Evolutionary conservation across 2,797 vertebrate species (phyloP), one percentile per base, ranked within the genome.

Genomic region (Acanthurus lineatus): DNA sequence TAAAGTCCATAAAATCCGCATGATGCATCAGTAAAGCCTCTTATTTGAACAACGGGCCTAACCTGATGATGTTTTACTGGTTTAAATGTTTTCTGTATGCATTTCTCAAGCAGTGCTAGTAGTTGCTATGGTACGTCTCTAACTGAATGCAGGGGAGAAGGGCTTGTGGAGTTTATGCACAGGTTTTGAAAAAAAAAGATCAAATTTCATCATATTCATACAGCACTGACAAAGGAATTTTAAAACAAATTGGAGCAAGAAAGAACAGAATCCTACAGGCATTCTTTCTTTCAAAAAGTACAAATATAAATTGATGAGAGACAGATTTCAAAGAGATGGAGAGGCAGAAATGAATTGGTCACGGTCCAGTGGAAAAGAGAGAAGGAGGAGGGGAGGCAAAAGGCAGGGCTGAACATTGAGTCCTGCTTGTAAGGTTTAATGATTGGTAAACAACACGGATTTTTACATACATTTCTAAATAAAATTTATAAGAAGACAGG

Each of bases 1-100:
- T 25, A 25, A 25, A 51, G 15, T 66, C 58, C 0, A 11, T 56
- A 40, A 67, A 69, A 48, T 76, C 70, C 25, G 25, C 63, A 38
- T 19, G 15, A 66, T 69, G 42, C 57, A 64, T 77, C 62, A 22
- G 57, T 15, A 78, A 72, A 81, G 20, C 69, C 19, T 77, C 68
- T 76, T 82, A 81, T 71, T 81, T 42, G 58, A 72, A 49, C 42
- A 42, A n/a, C 28, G 48, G 56, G 61, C 44, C 57, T 67, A 57
- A 73, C 69, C 73, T 80, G 68, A 75, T 82, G 51, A 40, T 25
- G 19, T 42, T 74, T 69, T 32, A 38, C 44, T 52, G 20, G 51
- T 16, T 70, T 35, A 68, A 67, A 35, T 62, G 12, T 73, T 78
- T 74, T 80, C 48, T 61, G 52, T 82, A 79, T 85, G 76, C 75